Evolutionary conservation across 1,140 invertebrate genomes (phyloP).

Genomic region (Agraylea sexmaculata): DNA sequence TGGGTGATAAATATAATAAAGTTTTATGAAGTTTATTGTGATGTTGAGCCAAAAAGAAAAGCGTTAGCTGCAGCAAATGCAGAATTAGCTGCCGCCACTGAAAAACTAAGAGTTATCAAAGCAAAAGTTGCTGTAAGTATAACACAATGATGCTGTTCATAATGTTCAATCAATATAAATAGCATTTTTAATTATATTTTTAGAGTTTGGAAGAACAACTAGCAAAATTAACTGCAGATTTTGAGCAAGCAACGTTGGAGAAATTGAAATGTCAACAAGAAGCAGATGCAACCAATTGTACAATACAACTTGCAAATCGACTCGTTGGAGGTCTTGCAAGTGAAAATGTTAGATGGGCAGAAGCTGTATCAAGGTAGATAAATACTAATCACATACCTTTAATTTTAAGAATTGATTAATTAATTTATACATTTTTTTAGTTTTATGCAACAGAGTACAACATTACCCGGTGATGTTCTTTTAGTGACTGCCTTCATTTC

Average conservation of each 20-base stretch:
- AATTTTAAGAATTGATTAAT: too few species aligned
- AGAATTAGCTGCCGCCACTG: slow-evolving; percentile 77
- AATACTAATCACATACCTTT: too few species aligned
- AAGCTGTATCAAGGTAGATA: slow-evolving; percentile 79
- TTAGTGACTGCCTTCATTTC: slow-evolving; percentile 92
- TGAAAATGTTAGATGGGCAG: slow-evolving; percentile 92
- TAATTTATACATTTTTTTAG: too few species aligned
- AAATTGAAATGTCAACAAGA: slow-evolving; percentile 85
- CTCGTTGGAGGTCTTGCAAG: slow-evolving; percentile 88
- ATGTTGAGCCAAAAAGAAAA: slow-evolving; percentile 89
- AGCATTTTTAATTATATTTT: too few species aligned
- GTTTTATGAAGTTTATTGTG: slow-evolving; percentile 92
- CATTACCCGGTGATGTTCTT: slow-evolving; percentile 84
- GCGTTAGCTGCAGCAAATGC: slow-evolving; percentile 86
- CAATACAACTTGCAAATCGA: slow-evolving; percentile 85
- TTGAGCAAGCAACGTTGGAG: slow-evolving; percentile 80
- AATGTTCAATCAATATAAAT: slow-evolving; percentile 2
- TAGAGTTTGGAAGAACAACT: slow-evolving; percentile 80
- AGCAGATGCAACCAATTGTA: slow-evolving; percentile 79
- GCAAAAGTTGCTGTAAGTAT: slow-evolving; percentile 74
- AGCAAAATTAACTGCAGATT: slow-evolving; percentile 76
- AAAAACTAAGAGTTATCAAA: slow-evolving; percentile 77
- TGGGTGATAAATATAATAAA: slow-evolving; percentile 96
- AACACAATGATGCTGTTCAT: too few species aligned
- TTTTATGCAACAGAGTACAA: slow-evolving; percentile 76